Percentiles rank a stretch among this genome's conserved stretches.
phyloP scores from a whole-genome alignment of 2,113 vertebrate species.

The Engraulis encrasicolus region DNA sequence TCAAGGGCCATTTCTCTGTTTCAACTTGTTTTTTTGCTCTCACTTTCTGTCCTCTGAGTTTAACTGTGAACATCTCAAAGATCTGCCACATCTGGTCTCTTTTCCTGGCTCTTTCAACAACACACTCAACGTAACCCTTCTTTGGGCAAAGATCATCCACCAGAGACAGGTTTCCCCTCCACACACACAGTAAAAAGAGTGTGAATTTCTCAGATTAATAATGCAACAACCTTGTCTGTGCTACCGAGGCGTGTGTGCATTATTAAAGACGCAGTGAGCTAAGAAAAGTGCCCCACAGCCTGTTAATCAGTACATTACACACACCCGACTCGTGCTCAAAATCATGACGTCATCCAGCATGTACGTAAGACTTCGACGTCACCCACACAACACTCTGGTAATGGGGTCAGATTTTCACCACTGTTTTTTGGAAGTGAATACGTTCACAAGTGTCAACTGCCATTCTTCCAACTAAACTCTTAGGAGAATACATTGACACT shows the following conservation, averaged over 20 bases:
- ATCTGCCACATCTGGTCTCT: neutral
- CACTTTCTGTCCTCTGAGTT: neutral
- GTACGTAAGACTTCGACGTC: neutral
- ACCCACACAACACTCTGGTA: neutral
- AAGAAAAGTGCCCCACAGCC: constrained; percentile 13
- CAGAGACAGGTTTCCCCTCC: neutral
- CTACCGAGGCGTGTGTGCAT: constrained; percentile 15
- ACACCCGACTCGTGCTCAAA: constrained; percentile 9
- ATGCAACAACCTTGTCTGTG: constrained; percentile 32
- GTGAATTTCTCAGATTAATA: constrained; percentile 23
- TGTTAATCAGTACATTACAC: constrained; percentile 26
- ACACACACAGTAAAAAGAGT: neutral
- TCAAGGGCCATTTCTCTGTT: constrained; percentile 13
- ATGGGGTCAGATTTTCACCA: too few relatives aligned
- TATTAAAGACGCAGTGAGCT: constrained; percentile 25
- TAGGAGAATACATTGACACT: neutral
- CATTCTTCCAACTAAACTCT: too few relatives aligned
- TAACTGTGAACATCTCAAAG: neutral
- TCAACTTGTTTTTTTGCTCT: neutral
- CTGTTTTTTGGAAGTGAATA: too few relatives aligned
- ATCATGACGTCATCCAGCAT: neutral
- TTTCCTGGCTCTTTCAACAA: neutral
- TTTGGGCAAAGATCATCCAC: constrained; percentile 7
- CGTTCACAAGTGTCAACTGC: too few relatives aligned
- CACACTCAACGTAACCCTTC: neutral